Evolutionary conservation across 2,888 invertebrate genomes (phyloP).

Genomic region (Sphaerophoria rueppellii): DNA sequence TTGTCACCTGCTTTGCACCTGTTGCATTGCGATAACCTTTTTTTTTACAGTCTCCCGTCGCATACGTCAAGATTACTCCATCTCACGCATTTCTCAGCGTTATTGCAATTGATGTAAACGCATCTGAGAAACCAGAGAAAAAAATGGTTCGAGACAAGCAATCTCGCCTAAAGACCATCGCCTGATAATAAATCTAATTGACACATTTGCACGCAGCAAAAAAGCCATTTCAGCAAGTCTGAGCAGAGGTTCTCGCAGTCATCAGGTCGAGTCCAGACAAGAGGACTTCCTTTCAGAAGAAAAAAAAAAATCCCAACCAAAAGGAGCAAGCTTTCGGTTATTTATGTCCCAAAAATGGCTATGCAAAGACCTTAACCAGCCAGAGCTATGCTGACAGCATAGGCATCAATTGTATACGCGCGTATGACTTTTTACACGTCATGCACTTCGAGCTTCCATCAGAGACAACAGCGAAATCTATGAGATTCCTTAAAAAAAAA

Average conservation of each 20-base stretch:
- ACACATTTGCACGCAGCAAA: constrained; percentile 79
- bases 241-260: constrained; percentile 19
- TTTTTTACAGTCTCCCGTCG: constrained; percentile 4
- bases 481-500: constrained; percentile 34
- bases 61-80: constrained; percentile 50
- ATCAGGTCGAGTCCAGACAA: not conserved
- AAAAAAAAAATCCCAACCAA: not conserved
- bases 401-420: constrained; percentile 65
- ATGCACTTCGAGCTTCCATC: constrained; percentile 58
- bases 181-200: constrained; percentile 82
- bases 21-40: constrained; percentile 58
- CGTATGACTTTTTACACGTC: constrained; percentile 73
- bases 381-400: constrained; percentile 40
- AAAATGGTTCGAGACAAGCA: constrained; percentile 72
- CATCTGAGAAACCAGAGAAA: constrained; percentile 64
- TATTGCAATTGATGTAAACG: constrained; percentile 22
- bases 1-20: constrained; percentile 69
- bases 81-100: constrained; percentile 49
- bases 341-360: constrained; percentile 63
- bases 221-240: constrained; percentile 46
- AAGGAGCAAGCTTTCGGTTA: constrained; percentile 55
- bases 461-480: constrained; percentile 40
- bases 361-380: constrained; percentile 58
- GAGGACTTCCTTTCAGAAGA: not conserved
- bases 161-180: constrained; percentile 77